Conservation (phyloP, 1,140 invertebrate species). For the Drosophila chauvacae region DNA sequence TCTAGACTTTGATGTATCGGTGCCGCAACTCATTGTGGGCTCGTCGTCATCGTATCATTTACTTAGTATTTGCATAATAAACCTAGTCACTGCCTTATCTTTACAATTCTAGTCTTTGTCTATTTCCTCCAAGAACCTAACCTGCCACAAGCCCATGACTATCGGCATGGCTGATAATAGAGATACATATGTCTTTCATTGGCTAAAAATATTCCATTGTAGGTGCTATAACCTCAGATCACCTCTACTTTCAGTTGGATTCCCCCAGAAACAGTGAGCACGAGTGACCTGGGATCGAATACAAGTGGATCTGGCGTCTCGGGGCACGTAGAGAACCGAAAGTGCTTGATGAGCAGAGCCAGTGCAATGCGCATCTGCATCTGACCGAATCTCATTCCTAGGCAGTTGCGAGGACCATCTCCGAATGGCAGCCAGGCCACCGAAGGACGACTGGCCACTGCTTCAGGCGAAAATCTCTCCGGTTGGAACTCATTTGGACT, state of each 20-base stretch:
- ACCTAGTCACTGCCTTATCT: not conserved
- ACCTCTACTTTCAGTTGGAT: not conserved
- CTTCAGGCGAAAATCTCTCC: conserved; percentile 85
- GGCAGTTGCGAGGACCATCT: conserved; percentile 86
- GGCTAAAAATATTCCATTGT: not conserved
- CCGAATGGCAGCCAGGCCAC: conserved; percentile 88
- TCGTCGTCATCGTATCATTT: not conserved
- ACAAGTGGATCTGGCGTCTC: conserved; percentile 52
- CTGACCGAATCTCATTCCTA: conserved; percentile 84
- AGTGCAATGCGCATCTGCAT: conserved; percentile 84
- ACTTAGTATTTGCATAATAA: not conserved
- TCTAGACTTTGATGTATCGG: not conserved
- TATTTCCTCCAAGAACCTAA: not conserved
- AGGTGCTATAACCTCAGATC: not conserved
- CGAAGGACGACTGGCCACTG: conserved; percentile 79
- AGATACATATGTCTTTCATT: not conserved
- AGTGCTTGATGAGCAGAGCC: conserved; percentile 78
- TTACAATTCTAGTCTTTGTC: not conserved
- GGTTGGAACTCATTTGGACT: conserved; percentile 87
- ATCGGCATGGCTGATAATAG: not conserved
- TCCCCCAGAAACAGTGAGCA: conserved; percentile 4
- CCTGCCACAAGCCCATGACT: conserved; percentile 12
- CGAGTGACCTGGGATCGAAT: conserved; percentile 38
- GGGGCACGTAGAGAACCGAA: conserved; percentile 63
- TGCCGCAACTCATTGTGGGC: not conserved